Conservation (phyloP, 1,140 invertebrate genomes). For the Cephus cinctus region DNA sequence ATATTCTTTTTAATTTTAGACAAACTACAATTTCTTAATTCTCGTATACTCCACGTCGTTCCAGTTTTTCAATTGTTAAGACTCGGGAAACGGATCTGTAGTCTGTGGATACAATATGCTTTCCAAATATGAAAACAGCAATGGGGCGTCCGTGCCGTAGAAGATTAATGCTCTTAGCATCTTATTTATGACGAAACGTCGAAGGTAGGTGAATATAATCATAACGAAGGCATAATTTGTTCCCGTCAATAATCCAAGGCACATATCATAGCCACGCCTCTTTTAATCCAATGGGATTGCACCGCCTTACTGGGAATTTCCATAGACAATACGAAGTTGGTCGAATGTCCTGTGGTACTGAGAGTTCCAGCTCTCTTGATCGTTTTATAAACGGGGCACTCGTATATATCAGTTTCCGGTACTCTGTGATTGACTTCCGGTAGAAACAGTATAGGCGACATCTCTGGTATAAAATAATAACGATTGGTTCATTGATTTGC, state of each 20-base stretch:
- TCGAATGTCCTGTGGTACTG: slow-evolving; percentile 78
- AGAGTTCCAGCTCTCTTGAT: slow-evolving; percentile 65
- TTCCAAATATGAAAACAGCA: neutral
- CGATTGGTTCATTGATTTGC: slow-evolving; percentile 1
- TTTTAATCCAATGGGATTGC: slow-evolving; percentile 74
- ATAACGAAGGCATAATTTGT: neutral
- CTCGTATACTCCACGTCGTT: too few species aligned
- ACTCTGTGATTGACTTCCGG: slow-evolving; percentile 59
- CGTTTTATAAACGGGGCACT: slow-evolving; percentile 78
- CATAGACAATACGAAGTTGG: slow-evolving; percentile 76
- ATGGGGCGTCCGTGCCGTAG: neutral
- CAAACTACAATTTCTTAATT: too few species aligned
- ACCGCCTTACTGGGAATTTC: slow-evolving; percentile 63
- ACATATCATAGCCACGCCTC: slow-evolving; percentile 75
- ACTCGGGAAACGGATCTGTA: neutral
- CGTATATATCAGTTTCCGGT: slow-evolving; percentile 56
- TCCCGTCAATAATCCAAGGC: slow-evolving; percentile 67
- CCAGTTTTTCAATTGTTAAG: neutral
- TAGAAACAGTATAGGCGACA: slow-evolving; percentile 63
- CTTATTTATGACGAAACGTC: too few species aligned
- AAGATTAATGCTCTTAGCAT: neutral
- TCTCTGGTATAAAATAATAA: slow-evolving; percentile 51
- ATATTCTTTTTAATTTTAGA: too few species aligned
- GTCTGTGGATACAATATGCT: neutral
- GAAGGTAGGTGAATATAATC: too few species aligned